Base-by-base conservation (phyloP, 2,113 vertebrate genomes). In the Nerophis lumbriciformis region DNA sequence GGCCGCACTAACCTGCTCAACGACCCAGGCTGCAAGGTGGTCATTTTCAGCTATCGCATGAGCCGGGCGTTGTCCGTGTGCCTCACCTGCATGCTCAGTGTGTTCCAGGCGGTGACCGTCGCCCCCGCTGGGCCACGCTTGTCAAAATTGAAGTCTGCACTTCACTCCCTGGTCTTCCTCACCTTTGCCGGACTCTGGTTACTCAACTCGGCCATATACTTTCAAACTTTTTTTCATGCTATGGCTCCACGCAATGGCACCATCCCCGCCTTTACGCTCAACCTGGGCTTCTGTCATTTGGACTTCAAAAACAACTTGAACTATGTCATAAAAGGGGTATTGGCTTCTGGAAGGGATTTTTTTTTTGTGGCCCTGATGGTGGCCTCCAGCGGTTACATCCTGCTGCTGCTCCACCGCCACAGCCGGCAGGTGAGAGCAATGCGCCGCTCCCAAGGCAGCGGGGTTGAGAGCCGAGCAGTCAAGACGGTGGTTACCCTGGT, bases 61-160 rank as follows among this genome's bases (percentile, higher is more conserved):
- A 3, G 74, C 51, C 87, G 91, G 3, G 90, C 90, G 6, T 71
- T 92, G 64, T 92, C 91, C 0, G 88, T 92, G 19, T 92, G 87
- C 76, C 62, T 91, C 57, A 92, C 90, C 36, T 90, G 90, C 75
- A 89, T 91, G 88, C 84, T 92, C 54, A 92, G 89, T 7, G 85
- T 90, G 61, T 89, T 91, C 63, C 91, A 92, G 76, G 87, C 87
- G 0, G 51, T 87, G 28, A 91, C 84, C 37, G 67, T 92, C 0
- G 73, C 85, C 3, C 86, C 82, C 28, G 28, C 28, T 28, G 28
- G 28, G 2, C 28, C 28, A 48, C 51, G 28, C 55, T 51, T 85
- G 65, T 76, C 76, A 19, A 76, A 59, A 42, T 10, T 90, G 19
- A 92, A 91, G 56, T 61, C 71, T 12, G 57, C 44, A 2, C 85